phyloP scores from a whole-genome alignment of 2,888 invertebrate species.

The Diaphora mendica region DNA sequence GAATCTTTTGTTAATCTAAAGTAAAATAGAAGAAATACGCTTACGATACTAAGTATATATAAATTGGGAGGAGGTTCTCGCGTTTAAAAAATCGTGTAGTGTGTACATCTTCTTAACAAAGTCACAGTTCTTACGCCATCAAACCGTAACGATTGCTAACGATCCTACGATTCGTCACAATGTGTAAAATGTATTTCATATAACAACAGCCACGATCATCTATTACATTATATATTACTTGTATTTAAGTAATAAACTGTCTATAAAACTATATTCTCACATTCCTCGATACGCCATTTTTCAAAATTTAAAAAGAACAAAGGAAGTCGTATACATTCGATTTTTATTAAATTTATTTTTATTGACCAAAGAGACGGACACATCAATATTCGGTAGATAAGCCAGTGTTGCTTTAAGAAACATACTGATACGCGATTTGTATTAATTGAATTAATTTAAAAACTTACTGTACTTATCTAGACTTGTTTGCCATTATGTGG shows the following conservation, averaged over 20 bases:
- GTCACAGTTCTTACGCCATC: conserved; percentile 71
- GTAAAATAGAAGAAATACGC: background rate
- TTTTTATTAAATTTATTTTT: conserved; percentile 17
- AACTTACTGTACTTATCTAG: background rate
- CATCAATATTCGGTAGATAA: conserved; percentile 13
- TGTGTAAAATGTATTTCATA: conserved; percentile 78
- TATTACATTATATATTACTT: conserved; percentile 56
- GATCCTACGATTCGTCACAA: conserved; percentile 74
- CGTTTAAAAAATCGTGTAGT: conserved; percentile 37
- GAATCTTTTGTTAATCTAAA: no score
- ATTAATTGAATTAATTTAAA: conserved; percentile 6
- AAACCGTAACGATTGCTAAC: conserved; percentile 76
- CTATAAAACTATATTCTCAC: conserved; percentile 36
- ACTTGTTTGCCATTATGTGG: conserved; percentile 1
- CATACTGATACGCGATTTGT: conserved; percentile 6
- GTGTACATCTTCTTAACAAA: conserved; percentile 44
- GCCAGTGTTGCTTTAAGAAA: background rate
- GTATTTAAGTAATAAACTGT: conserved; percentile 40
- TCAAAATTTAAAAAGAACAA: conserved; percentile 20
- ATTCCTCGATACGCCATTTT: conserved; percentile 54
- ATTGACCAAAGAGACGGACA: conserved; percentile 14
- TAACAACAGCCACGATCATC: conserved; percentile 65
- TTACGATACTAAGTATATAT: background rate
- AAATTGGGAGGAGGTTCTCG: background rate
- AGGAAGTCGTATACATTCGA: conserved; percentile 30